Base-by-base conservation (phyloP, 2,113 vertebrate genomes). In the Jaculus jaculus region DNA sequence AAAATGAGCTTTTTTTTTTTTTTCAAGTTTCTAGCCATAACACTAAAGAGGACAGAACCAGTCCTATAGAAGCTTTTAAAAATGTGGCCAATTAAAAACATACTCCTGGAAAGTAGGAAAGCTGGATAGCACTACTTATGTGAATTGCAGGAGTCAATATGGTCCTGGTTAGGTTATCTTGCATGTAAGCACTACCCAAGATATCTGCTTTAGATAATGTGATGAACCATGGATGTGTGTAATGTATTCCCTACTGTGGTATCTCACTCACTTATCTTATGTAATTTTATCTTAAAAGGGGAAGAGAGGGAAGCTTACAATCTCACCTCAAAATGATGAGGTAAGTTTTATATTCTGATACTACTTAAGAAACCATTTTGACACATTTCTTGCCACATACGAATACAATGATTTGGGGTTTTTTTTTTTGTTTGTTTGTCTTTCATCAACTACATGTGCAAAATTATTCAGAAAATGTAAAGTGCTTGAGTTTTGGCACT, bases 251-350 rank as follows among this genome's bases (percentile, higher is more conserved):
- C 93, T 54, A 66, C 10, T 2, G 24, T 5, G 34, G 10, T 72
- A 92, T 77, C 69, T 82, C 30, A 58, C 4, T 65, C 23, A n/a
- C 51, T 92, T 92, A 93, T 96, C 84, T 96, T 94, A 80, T 71
- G 90, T 88, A 20, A 61, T 95, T 96, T 94, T 86, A 89, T 89
- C 96, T 94, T 95, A 66, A 23, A 21, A 88, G 77, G 37, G 82
- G 74, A 37, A 21, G 69, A 8, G 34, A 3, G 7, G 2, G 8
- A 93, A 95, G 30, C 32, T 78, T 32, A n/a, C 51, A 30, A 89
- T 94, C 34, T 81, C 95, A 90, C 75, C 71, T 95, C 3, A 66
- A 89, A 92, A 95, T 84, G 78, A 92, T 78, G 86, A 91, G 69
- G 86, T 95, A 86, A 34, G 3, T 84, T 97, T 96, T 86, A 75